A percentile compares a stretch with the other conserved stretches of the same genome.
Conservation (phyloP, 2,888 invertebrate species). For the Furcula furcula region DNA sequence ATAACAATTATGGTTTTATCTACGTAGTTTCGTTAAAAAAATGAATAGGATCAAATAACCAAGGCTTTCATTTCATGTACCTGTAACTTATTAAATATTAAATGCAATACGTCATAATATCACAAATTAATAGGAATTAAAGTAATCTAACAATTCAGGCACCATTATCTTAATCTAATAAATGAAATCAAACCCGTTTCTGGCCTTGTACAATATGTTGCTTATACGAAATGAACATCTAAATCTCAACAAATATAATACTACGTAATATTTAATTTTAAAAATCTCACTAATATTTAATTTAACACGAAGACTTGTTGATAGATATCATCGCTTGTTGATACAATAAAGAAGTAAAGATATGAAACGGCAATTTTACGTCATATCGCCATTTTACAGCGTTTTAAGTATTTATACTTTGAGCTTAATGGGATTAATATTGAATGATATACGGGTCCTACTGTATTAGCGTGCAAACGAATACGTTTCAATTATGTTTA, state of each 20-base stretch:
- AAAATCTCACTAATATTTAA: conserved; percentile 40
- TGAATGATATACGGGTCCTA: conserved; percentile 5
- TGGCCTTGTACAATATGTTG: conserved; percentile 2
- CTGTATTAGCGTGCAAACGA: neutral
- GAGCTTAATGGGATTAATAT: conserved; percentile 17
- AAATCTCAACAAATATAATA: conserved; percentile 29
- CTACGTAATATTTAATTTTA: conserved; percentile 25
- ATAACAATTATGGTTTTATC: conserved; percentile 3
- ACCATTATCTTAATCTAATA: conserved; percentile 69
- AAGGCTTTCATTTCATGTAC: conserved; percentile 23
- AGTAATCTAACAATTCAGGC: conserved; percentile 57
- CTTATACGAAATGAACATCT: conserved; percentile 10
- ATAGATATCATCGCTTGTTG: conserved; percentile 16
- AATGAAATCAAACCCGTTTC: conserved; percentile 17
- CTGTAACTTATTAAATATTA: conserved; percentile 35
- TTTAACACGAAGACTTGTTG: conserved; percentile 22
- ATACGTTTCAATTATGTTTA: neutral
- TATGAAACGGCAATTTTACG: conserved; percentile 5
- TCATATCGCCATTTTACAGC: conserved; percentile 22
- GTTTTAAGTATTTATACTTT: conserved; percentile 12
- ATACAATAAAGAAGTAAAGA: conserved; percentile 8
- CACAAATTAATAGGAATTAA: conserved; percentile 32
- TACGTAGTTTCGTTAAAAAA: conserved; percentile 9
- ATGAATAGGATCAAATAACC: conserved; percentile 9
- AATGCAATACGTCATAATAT: conserved; percentile 35